A percentile compares a stretch with the other conserved stretches of the same genome.
Conservation (phyloP, 2,888 invertebrate species). For the Galeruca laticollis region DNA sequence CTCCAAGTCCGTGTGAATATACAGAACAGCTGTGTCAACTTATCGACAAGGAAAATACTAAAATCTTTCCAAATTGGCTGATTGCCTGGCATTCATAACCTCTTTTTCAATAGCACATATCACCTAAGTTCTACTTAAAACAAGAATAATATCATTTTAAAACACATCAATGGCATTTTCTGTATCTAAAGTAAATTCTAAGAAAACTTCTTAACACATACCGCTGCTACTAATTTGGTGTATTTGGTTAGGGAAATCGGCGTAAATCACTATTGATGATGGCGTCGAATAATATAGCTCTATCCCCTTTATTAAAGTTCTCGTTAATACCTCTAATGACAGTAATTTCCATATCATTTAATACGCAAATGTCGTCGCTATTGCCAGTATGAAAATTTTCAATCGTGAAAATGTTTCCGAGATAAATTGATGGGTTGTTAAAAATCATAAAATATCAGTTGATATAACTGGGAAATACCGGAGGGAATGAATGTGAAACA, state of each 20-base stretch:
- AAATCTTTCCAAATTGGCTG: no score
- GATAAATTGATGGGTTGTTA: background rate
- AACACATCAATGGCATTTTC: no score
- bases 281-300: conserved; percentile 34
- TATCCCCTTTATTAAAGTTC: conserved; percentile 35
- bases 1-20: no score
- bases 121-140: no score
- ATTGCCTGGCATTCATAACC: no score
- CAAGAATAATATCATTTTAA: no score
- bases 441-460: background rate
- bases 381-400: conserved; percentile 25
- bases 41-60: no score
- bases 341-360: conserved; percentile 38
- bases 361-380: conserved; percentile 27
- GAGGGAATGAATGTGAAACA: no score
- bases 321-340: conserved; percentile 34
- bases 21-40: no score
- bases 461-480: background rate
- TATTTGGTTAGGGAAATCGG: background rate
- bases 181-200: no score
- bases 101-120: no score
- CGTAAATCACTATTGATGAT: conserved; percentile 34
- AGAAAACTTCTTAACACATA: background rate
- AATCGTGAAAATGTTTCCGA: conserved; percentile 16
- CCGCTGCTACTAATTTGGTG: background rate